Evolutionary conservation across 2,797 vertebrate species (phyloP).

Genomic region (Taenioides sp.): DNA sequence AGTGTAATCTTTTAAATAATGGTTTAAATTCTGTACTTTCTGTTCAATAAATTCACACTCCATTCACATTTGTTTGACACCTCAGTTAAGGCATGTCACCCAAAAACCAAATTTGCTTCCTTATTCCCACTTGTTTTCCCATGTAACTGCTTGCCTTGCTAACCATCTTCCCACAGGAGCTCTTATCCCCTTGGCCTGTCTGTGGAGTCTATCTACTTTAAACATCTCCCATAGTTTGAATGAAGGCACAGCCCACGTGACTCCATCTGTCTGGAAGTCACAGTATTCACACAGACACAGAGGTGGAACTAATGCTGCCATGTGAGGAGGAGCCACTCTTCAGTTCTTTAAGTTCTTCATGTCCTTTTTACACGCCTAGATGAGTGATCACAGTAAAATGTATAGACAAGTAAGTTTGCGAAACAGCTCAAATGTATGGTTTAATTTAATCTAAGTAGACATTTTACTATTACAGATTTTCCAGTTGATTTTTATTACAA

Average conservation of each 20-base stretch:
- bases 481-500: neutral
- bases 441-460: neutral
- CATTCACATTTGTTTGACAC: too few relatives aligned
- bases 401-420: neutral
- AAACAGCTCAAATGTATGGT: neutral
- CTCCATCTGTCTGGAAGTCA: slow-evolving; percentile 29
- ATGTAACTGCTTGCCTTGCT: neutral
- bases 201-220: slow-evolving; percentile 29
- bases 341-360: neutral
- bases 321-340: slow-evolving; percentile 21
- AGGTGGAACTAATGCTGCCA: slow-evolving; percentile 16
- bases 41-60: too few relatives aligned
- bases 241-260: slow-evolving; percentile 36
- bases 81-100: neutral
- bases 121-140: neutral
- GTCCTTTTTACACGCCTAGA: slow-evolving; percentile 4
- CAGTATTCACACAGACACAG: slow-evolving; percentile 21
- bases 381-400: neutral
- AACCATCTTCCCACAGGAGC: slow-evolving; percentile 39
- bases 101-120: neutral
- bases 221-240: slow-evolving; percentile 35
- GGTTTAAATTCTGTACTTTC: too few relatives aligned
- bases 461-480: neutral
- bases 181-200: slow-evolving; percentile 14
- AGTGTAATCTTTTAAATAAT: too few relatives aligned